Conservation (phyloP, 2,888 invertebrate species). For the Pseudoips prasinana region DNA sequence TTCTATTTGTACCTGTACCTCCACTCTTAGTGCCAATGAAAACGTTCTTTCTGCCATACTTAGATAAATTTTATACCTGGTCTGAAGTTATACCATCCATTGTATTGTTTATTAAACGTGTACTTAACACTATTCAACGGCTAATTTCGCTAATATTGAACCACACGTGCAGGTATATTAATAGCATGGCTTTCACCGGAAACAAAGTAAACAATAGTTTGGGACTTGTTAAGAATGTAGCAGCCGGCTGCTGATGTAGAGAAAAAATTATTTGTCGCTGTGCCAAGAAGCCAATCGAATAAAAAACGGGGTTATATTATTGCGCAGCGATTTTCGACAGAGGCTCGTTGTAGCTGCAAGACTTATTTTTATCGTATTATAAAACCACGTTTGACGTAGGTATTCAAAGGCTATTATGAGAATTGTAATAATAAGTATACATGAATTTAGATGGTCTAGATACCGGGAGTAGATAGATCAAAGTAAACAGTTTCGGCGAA, state of each 20-base stretch:
- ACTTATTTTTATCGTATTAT: conserved; percentile 46
- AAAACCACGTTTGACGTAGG: conserved; percentile 10
- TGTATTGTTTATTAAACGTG: too few species aligned
- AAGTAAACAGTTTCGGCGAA: too few species aligned
- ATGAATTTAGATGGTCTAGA: conserved; percentile 2
- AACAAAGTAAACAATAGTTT: conserved; percentile 17
- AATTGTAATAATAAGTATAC: conserved; percentile 15
- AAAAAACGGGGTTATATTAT: conserved; percentile 60
- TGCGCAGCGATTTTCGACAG: conserved; percentile 59
- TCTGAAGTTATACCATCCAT: too few species aligned
- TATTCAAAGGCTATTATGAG: conserved; percentile 16
- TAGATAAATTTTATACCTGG: too few species aligned
- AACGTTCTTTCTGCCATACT: too few species aligned
- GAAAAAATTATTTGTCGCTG: conserved; percentile 65
- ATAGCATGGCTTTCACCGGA: too few species aligned
- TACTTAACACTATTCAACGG: too few species aligned
- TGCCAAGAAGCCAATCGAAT: conserved; percentile 68
- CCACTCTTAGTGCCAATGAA: too few species aligned
- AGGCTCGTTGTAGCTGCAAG: conserved; percentile 34
- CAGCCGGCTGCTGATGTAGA: conserved; percentile 34
- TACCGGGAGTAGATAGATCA: too few species aligned
- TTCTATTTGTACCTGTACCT: too few species aligned
- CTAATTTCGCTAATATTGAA: too few species aligned
- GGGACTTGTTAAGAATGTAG: conserved; percentile 23
- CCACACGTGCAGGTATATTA: too few species aligned